Conservation (phyloP, 2,113 vertebrate genomes). For the Canis aureus region DNA sequence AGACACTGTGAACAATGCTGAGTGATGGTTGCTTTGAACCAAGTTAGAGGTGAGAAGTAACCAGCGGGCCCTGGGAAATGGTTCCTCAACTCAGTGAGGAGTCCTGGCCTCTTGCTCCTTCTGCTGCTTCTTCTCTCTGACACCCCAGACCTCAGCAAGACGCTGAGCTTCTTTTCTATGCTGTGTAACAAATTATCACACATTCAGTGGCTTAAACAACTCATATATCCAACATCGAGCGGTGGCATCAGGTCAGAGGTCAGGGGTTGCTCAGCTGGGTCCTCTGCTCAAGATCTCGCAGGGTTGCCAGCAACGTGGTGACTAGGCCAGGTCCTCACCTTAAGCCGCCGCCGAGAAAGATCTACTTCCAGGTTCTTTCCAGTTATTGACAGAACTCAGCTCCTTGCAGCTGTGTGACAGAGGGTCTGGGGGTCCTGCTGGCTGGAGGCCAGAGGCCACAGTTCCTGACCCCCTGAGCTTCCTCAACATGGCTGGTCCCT, state of each 20-base stretch:
- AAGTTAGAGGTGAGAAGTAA: not conserved
- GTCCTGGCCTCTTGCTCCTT: too few species aligned
- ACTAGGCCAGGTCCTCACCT: not conserved
- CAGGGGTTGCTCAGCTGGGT: not conserved
- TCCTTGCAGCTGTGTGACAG: not conserved
- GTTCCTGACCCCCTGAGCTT: not conserved
- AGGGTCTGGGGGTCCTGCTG: not conserved
- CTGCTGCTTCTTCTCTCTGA: not conserved
- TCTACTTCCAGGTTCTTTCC: not conserved
- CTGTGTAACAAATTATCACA: fast-evolving
- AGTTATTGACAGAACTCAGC: fast-evolving
- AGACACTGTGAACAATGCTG: not conserved
- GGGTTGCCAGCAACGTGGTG: not conserved
- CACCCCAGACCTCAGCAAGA: not conserved
- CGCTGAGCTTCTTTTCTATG: fast-evolving
- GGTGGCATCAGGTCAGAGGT: not conserved
- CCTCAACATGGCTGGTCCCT: fast-evolving
- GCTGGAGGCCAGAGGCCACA: not conserved
- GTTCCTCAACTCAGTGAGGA: not conserved
- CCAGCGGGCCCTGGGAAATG: not conserved
- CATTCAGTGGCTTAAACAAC: too few species aligned
- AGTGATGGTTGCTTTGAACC: not conserved
- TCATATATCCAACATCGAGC: too few species aligned
- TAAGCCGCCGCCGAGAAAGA: too few species aligned
- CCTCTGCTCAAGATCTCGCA: not conserved